Evolutionary conservation across 2,797 vertebrate species (phyloP).

Genomic region (Silurus lanzhouensis): DNA sequence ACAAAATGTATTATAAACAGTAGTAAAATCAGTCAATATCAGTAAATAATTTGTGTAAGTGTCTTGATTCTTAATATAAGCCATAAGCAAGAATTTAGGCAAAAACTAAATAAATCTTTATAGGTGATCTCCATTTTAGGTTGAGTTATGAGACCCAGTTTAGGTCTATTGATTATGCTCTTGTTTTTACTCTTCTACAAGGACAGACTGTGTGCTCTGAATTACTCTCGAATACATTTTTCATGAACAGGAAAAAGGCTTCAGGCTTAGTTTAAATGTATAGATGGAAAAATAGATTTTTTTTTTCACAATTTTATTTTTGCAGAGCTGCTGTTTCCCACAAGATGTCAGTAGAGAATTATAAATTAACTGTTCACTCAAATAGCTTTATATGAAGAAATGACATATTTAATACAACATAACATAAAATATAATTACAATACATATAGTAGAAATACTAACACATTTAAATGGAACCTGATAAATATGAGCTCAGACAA

Average conservation of each 20-base stretch:
- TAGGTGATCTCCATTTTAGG: too few relatives aligned
- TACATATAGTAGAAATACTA: too few relatives aligned
- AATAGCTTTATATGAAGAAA: background rate
- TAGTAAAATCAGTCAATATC: background rate
- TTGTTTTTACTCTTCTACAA: background rate
- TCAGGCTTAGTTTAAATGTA: background rate
- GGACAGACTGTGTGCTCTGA: background rate
- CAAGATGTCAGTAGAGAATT: constrained; percentile 45
- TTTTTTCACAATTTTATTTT: background rate
- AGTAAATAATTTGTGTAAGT: background rate
- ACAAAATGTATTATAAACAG: background rate
- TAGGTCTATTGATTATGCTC: background rate
- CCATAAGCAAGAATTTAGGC: background rate
- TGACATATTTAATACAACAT: background rate
- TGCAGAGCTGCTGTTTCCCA: constrained; percentile 25
- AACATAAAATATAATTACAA: background rate
- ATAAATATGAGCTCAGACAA: background rate
- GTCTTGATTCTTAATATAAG: background rate
- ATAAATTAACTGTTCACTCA: background rate
- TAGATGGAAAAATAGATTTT: too few relatives aligned
- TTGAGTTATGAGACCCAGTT: background rate
- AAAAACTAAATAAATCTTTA: background rate
- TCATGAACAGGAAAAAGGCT: background rate
- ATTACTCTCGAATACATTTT: background rate
- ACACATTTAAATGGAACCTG: background rate